Evolutionary conservation across 1,140 invertebrate species (phyloP), one percentile per base, ranked within the genome.

Genomic region (Brachionus rotundiformis): DNA sequence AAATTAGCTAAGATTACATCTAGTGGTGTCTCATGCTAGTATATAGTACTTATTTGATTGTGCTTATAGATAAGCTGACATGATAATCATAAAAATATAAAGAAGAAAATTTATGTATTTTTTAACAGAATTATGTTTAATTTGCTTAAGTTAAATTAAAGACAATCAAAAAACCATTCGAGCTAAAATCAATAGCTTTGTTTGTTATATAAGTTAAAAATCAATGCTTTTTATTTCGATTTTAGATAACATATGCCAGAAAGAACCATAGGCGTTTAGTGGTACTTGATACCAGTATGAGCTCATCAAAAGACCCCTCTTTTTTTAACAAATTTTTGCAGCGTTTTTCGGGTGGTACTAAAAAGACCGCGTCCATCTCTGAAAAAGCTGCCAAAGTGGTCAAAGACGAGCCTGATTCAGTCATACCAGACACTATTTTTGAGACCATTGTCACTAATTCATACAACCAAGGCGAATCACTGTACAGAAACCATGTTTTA

Each of bases 51-150:
- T 54, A 19, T 19, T n/a, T 8, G 47, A 54, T 54, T 16, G 23
- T 8, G 23, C 23, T 54, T 8, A 54, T n/a, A 54, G 16, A 54
- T 54, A 54, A 54, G 19, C 47, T 16, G 23, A 54, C 23, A 54
- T 54, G 16, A 54, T 54, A 54, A 54, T 54, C n/a, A 54, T 19
- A 2, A 4, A 49, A 19, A 19, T 5, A 49, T 16, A 54, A 23
- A 49, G 8, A 7, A 19, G 16, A 19, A 7, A 54, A 54, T 19
- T 54, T 54, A 19, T 19, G 23, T 54, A 16, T 54, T 54, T 19
- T 54, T 19, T 54, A 19, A 19, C 47, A 63, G 29, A 63, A 63
- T 63, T 63, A 63, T 63, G 61, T 63, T 27, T 63, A 63, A 63
- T 63, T 29, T 63, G 29, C 23, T 29, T 33, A 63, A 63, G 7